Base-by-base conservation (phyloP, 35 echinoderm and acorn worm genomes). In the Stichopus chloronotus region DNA sequence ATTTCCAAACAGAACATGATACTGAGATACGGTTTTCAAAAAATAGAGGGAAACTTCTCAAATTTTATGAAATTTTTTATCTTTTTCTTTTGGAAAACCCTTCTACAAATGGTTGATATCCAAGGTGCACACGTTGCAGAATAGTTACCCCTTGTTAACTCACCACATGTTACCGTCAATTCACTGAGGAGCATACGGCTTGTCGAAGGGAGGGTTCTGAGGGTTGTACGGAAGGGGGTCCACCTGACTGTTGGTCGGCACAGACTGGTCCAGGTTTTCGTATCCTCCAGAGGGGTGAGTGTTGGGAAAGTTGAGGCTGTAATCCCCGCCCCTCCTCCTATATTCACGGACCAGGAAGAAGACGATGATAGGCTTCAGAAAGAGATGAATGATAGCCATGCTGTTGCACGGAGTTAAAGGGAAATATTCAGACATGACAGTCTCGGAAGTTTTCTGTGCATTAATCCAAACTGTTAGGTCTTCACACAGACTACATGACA, bases 211-310 rank as follows among this genome's bases (percentile, higher is more conserved):
- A 7, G 69, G 76, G 72, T 77, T 77, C 90, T 91, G 90, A 55
- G 81, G 92, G 80, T 84, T 98, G 96, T 53, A 94, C 63, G 59
- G 92, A 57, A 79, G 76, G 25, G 90, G 90, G 43, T 98, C 96
- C 43, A 96, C 94, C 76, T 98, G 96, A 63, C 95, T 95, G 76
- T 98, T 98, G 63, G 94, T 95, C 12, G 96, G 96, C 57, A 98
- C 89, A 24, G 96, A 92, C 78, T 98, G 96, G 91, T 98, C 96
- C 76, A 98, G 94, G 87, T 98, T 98, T 79, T 98, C 96, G 54
- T 98, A 98, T 55, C 96, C 96, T 25, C 92, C 79, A 4, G 81
- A 58, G 13, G 87, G 77, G 1, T 78, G 72, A 72, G 92, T 76
- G 53, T 81, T 88, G 14, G 96, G 96, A 56, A 98, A 96, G 90